Evolutionary conservation across 1,140 invertebrate species (phyloP).

Genomic region (Habropoda laboriosa): DNA sequence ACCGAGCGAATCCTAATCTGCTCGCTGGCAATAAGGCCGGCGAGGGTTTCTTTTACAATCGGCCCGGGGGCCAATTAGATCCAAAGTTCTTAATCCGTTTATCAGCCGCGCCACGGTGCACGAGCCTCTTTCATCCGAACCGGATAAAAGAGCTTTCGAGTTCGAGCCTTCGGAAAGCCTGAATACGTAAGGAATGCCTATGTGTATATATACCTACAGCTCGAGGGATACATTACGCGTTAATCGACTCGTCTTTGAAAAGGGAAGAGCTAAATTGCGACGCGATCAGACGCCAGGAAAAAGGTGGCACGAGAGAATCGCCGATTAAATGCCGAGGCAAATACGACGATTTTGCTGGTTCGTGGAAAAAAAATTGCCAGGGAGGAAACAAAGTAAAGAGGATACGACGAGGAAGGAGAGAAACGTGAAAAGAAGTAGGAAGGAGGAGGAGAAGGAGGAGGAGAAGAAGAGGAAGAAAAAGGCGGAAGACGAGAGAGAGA

Average conservation of each 20-base stretch:
- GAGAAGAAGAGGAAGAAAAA: no score
- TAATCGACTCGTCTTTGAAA: constrained; percentile 12
- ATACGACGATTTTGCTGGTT: constrained; percentile 1
- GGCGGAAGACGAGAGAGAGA: constrained; percentile 42
- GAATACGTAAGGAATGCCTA: constrained; percentile 31
- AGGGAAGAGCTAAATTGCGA: neutral
- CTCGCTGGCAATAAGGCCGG: constrained; percentile 46
- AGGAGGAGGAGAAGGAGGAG: neutral
- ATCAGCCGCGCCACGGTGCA: constrained; percentile 56
- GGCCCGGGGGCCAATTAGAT: constrained; percentile 64
- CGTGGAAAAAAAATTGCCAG: constrained; percentile 8
- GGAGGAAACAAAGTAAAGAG: neutral
- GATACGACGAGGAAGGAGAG: neutral
- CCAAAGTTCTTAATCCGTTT: constrained; percentile 69
- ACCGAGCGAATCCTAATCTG: constrained; percentile 62
- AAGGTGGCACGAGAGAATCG: constrained; percentile 20
- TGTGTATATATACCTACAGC: no score
- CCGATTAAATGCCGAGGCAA: constrained; percentile 50
- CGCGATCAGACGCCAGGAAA: neutral
- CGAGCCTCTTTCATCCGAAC: constrained; percentile 49
- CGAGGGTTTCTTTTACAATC: constrained; percentile 66
- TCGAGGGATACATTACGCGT: neutral
- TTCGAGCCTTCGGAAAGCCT: constrained; percentile 10
- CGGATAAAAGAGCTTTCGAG: constrained; percentile 53
- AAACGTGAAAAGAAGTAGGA: no score